Percentiles rank a stretch among this genome's conserved stretches.
phyloP scores from a whole-genome alignment of 2,888 invertebrate genomes.

The Keiferia lycopersicella region DNA sequence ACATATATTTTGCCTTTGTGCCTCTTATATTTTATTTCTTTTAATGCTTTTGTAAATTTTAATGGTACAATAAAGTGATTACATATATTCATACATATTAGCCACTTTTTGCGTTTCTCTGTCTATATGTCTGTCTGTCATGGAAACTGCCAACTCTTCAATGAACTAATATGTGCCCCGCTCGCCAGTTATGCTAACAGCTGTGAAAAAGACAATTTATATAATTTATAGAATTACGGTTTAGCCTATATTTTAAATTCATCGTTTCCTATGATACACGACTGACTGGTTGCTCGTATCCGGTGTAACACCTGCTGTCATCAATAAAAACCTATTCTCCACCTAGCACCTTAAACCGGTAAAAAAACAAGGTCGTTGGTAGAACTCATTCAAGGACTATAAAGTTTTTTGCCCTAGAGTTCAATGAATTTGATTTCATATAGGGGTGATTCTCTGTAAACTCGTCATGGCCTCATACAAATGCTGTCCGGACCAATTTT shows the following conservation, averaged over 20 bases:
- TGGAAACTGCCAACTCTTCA: neutral
- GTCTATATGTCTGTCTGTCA: no score
- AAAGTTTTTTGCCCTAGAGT: neutral
- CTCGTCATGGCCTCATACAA: no score
- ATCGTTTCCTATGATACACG: conserved; percentile 51
- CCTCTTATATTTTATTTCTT: no score
- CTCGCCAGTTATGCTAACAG: neutral
- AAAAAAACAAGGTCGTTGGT: conserved; percentile 7
- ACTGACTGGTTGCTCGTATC: conserved; percentile 41
- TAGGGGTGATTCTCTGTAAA: neutral
- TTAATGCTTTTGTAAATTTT: no score
- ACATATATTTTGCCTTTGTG: no score
- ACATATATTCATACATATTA: no score
- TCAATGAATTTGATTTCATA: neutral
- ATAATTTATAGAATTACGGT: conserved; percentile 31
- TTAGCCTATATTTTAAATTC: conserved; percentile 42
- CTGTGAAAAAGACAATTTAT: conserved; percentile 20
- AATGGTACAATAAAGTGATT: no score
- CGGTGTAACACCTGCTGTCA: conserved; percentile 50
- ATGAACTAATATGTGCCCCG: no score
- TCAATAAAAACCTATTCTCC: conserved; percentile 24
- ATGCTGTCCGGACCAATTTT: no score
- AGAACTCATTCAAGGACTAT: conserved; percentile 1
- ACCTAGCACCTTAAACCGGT: neutral
- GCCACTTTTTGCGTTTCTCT: no score